phyloP scores from a whole-genome alignment of 2,888 invertebrate genomes.

The Lasioglossum vierecki region DNA sequence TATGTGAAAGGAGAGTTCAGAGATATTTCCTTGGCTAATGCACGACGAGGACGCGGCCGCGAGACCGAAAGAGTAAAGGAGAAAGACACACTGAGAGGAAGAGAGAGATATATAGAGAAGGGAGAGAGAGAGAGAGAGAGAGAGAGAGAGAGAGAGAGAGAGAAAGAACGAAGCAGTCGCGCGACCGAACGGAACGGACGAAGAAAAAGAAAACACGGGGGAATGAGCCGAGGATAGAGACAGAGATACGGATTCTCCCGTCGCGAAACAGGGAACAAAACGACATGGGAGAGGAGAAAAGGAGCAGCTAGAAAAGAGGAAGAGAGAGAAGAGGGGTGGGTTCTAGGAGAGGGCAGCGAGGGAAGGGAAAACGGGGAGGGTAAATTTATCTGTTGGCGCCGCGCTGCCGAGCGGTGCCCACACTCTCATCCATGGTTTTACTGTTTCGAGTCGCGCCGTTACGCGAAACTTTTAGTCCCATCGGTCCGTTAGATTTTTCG shows the following conservation, averaged over 20 bases:
- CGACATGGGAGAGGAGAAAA: slow-evolving; percentile 32
- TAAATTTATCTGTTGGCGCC: slow-evolving; percentile 75
- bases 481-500: slow-evolving; percentile 55
- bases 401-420: slow-evolving; percentile 66
- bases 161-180: slow-evolving; percentile 35
- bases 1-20: slow-evolving; percentile 65
- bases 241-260: slow-evolving; percentile 10
- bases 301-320: slow-evolving; percentile 35
- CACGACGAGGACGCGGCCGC: slow-evolving; percentile 42
- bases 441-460: slow-evolving; percentile 63
- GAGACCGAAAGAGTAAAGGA: slow-evolving; percentile 17
- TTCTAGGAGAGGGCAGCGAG: slow-evolving; percentile 19
- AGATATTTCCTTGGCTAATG: slow-evolving; percentile 60
- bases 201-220: slow-evolving; percentile 23
- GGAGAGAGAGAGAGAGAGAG: not conserved
- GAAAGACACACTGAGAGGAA: not conserved
- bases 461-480: slow-evolving; percentile 61
- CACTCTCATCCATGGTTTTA: slow-evolving; percentile 55
- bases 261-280: slow-evolving; percentile 28
- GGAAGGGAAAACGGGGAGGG: slow-evolving; percentile 55
- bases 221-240: slow-evolving; percentile 12
- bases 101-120: not conserved
- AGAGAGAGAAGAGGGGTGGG: slow-evolving; percentile 23
- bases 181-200: slow-evolving; percentile 32
- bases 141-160: slow-evolving; percentile 17